Conservation (phyloP, 2,888 invertebrate species). For the Dasysyrphus albostriatus region DNA sequence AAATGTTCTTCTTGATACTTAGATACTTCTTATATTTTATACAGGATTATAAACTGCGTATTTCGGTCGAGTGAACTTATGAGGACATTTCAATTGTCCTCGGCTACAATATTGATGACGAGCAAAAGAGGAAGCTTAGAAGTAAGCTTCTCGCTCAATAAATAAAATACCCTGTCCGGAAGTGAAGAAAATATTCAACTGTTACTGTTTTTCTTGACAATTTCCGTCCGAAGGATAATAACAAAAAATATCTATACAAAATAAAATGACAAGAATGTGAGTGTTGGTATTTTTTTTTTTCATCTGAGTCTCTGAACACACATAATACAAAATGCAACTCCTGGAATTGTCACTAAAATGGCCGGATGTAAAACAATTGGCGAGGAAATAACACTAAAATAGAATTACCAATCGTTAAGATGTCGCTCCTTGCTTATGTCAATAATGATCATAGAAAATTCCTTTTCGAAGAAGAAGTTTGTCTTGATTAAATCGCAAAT, state of each 20-base stretch:
- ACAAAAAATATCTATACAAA: conserved; percentile 51
- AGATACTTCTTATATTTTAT: conserved; percentile 10
- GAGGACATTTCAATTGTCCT: conserved; percentile 32
- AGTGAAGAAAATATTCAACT: conserved; percentile 68
- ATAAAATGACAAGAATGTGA: conserved; percentile 21
- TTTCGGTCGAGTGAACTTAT: conserved; percentile 71
- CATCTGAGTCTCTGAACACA: background rate
- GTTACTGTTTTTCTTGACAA: conserved; percentile 68
- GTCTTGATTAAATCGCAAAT: conserved; percentile 70
- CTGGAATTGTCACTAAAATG: conserved; percentile 55
- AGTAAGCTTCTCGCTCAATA: conserved; percentile 53
- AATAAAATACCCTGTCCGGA: conserved; percentile 55
- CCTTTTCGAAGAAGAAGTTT: conserved; percentile 19
- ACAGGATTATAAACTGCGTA: conserved; percentile 73
- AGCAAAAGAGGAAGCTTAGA: conserved; percentile 26
- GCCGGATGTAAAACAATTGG: conserved; percentile 80
- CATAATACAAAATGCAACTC: conserved; percentile 51
- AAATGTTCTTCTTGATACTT: conserved; percentile 5
- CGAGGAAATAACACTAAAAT: conserved; percentile 81
- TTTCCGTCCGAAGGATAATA: conserved; percentile 71
- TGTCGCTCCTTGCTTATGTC: conserved; percentile 33
- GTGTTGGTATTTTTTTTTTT: background rate
- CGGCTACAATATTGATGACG: conserved; percentile 22
- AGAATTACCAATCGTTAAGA: conserved; percentile 78
- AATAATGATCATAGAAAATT: conserved; percentile 32